phyloP scores from a whole-genome alignment of 2,888 invertebrate species.

The Anticlea derivata region DNA sequence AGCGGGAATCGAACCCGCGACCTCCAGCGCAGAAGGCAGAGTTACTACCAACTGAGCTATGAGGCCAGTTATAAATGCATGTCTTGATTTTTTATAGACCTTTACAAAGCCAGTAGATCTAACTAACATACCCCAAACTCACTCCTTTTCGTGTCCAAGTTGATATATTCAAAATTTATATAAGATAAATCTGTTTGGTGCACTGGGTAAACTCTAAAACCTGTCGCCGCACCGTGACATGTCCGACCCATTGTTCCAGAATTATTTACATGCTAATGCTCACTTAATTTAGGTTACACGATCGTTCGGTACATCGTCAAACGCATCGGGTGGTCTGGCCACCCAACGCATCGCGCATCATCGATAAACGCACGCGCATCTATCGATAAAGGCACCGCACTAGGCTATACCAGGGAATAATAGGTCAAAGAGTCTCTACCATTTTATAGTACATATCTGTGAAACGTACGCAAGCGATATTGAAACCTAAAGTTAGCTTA shows the following conservation, averaged over 20 bases:
- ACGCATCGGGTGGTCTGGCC: conserved; percentile 65
- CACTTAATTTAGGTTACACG: conserved; percentile 60
- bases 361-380: conserved; percentile 43
- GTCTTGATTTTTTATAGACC: no score
- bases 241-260: conserved; percentile 52
- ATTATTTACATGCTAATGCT: conserved; percentile 58
- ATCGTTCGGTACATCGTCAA: conserved; percentile 33
- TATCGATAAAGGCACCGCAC: conserved; percentile 57
- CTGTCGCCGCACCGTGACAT: conserved; percentile 39
- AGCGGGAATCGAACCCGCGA: no score
- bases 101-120: no score
- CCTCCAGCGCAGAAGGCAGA: no score
- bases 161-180: neutral
- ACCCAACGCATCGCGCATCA: conserved; percentile 49
- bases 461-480: neutral
- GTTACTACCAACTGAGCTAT: no score
- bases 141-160: neutral
- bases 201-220: conserved; percentile 21
- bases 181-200: conserved; percentile 15
- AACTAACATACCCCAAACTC: neutral
- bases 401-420: conserved; percentile 48
- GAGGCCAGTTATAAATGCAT: no score
- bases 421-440: no score
- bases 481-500: neutral
- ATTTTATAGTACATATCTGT: no score